phyloP scores from a whole-genome alignment of 2,888 invertebrate species.

The Troilus luridus region DNA sequence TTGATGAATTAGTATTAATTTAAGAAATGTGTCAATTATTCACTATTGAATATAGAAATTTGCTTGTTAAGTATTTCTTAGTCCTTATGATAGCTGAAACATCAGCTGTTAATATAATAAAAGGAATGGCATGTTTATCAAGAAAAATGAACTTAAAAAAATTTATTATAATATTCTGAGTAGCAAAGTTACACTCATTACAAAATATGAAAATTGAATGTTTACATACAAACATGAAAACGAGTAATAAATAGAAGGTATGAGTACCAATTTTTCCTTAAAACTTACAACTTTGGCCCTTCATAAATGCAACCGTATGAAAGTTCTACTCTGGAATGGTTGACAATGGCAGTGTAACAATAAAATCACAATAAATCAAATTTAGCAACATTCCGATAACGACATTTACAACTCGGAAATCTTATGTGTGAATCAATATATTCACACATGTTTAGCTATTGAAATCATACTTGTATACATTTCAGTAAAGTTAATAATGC shows the following conservation, averaged over 20 bases:
- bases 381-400: neutral
- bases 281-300: constrained; percentile 59
- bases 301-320: constrained; percentile 57
- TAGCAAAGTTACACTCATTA: constrained; percentile 60
- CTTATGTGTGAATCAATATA: neutral
- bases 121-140: neutral
- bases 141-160: constrained; percentile 19
- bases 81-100: no score
- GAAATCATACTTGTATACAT: neutral
- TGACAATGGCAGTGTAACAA: constrained; percentile 58
- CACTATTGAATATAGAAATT: no score
- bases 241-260: constrained; percentile 36
- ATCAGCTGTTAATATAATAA: no score
- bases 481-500: neutral
- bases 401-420: neutral
- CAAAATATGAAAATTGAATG: constrained; percentile 54
- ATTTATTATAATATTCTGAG: constrained; percentile 52
- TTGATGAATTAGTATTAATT: no score
- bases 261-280: constrained; percentile 39
- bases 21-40: no score
- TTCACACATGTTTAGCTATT: neutral
- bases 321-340: constrained; percentile 58
- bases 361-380: constrained; percentile 39
- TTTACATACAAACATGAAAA: constrained; percentile 55
- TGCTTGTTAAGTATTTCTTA: no score